These are phyloP conservation scores for Choreutis nemorana DNA, from an alignment of 2,888 invertebrate species.

Conservation along the genomic window DNA sequence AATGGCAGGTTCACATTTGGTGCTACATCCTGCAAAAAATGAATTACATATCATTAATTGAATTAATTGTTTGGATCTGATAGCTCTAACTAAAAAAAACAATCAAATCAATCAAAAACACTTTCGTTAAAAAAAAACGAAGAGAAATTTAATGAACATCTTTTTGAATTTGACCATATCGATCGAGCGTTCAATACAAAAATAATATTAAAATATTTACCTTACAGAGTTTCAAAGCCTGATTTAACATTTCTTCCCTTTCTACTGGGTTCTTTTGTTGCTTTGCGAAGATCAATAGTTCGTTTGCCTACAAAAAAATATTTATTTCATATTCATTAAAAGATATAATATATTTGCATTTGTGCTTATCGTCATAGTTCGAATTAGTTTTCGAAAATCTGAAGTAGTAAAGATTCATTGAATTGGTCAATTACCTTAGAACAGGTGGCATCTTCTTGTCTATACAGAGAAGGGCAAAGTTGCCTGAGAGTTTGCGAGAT, in stretches of 20 bases:
- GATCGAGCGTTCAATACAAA: too few species aligned
- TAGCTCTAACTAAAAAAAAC: too few species aligned
- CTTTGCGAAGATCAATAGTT: conserved; percentile 84
- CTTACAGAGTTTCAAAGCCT: conserved; percentile 86
- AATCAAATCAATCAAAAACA: too few species aligned
- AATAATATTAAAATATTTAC: conserved; percentile 41
- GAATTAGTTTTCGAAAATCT: too few species aligned
- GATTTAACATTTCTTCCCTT: conserved; percentile 77
- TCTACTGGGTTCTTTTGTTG: conserved; percentile 77
- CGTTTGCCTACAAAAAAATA: conserved; percentile 74
- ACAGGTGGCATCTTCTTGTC: conserved; percentile 94
- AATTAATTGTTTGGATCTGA: too few species aligned
- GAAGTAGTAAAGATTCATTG: too few species aligned
- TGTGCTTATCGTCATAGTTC: too few species aligned
- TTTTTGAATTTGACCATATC: too few species aligned
- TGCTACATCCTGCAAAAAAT: conserved; percentile 71
- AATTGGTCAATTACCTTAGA: conserved; percentile 75
- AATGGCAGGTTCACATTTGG: conserved; percentile 84
- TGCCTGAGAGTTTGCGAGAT: conserved; percentile 88
- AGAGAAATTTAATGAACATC: too few species aligned
- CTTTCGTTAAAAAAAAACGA: too few species aligned
- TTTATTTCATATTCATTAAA: neutral
- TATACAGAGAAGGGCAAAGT: conserved; percentile 92
- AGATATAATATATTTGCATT: neutral
- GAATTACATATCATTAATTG: too few species aligned